Percentiles rank a stretch among this genome's conserved stretches.
Evolutionary conservation across 2,113 vertebrate species (phyloP).

Genomic region (Mastomys natalensis): DNA sequence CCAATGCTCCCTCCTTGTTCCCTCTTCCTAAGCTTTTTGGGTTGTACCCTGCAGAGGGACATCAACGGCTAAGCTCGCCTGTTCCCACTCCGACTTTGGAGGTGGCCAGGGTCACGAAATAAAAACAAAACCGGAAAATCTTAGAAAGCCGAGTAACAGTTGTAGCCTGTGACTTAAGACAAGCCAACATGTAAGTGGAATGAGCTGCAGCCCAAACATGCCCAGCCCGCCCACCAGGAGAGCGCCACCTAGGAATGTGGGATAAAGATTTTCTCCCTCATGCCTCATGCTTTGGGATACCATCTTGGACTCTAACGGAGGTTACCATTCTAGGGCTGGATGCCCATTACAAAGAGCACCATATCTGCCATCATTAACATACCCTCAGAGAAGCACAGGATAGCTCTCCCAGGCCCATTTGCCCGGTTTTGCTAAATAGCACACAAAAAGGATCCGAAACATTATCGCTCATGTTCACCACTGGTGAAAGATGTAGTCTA

Average conservation of each 20-base stretch:
- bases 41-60: not conserved
- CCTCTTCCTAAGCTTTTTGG: constrained; percentile 43
- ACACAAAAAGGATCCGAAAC: not conserved
- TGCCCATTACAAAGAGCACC: not conserved
- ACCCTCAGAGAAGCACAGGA: not conserved
- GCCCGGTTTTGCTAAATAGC: not conserved
- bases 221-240: not conserved
- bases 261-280: not conserved
- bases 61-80: not conserved
- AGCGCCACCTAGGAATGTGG: not conserved
- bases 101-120: not conserved
- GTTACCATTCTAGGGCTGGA: not conserved
- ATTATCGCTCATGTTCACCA: not conserved
- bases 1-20: not conserved
- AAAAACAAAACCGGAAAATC: not conserved
- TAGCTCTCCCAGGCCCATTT: not conserved
- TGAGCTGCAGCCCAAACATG: not conserved
- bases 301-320: not conserved
- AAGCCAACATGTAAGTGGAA: not conserved
- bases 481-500: not conserved
- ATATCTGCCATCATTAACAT: not conserved
- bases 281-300: not conserved
- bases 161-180: not conserved
- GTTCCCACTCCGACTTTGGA: not conserved
- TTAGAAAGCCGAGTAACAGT: not conserved